phyloP scores from a whole-genome alignment of 37 sponge, comb jelly and placozoan genomes.

The Agelas oroides region DNA sequence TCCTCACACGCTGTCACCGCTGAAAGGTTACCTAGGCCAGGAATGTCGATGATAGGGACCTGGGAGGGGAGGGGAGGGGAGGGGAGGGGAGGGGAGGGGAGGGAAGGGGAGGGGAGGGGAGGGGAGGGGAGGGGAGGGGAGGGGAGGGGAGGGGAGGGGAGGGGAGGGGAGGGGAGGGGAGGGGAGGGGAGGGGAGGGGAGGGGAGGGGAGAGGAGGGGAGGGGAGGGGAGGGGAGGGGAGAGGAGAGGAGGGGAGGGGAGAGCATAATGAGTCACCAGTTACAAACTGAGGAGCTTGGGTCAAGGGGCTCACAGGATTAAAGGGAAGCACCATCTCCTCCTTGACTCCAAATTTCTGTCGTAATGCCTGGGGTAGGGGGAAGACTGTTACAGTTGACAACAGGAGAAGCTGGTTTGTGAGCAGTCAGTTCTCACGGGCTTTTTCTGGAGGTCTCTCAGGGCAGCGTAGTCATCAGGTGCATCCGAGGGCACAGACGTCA shows the following conservation, averaged over 20 bases:
- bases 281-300: not conserved
- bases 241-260: too few relatives aligned
- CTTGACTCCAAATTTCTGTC: conserved; percentile 91
- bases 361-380: conserved; percentile 58
- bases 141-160: not conserved
- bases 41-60: conserved; percentile 95
- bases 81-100: too few relatives aligned
- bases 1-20: conserved; percentile 93
- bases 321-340: conserved; percentile 98
- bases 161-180: too few relatives aligned
- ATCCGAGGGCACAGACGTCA: conserved; percentile 99
- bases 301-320: conserved; percentile 82
- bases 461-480: conserved; percentile 99
- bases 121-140: too few relatives aligned
- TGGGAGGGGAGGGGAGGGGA: conserved; percentile 5
- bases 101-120: not conserved
- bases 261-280: not conserved
- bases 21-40: conserved; percentile 87
- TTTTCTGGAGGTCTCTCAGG: conserved; percentile 95
- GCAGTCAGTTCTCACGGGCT: conserved; percentile 48
- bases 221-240: not conserved
- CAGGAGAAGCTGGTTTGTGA: too few relatives aligned
- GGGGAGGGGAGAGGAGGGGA: too few relatives aligned
- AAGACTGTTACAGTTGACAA: too few relatives aligned
- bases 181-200: not conserved